These are phyloP conservation scores for Gandaritis pyraliata DNA, from an alignment of 2,888 invertebrate genomes.

Conservation along the genomic window DNA sequence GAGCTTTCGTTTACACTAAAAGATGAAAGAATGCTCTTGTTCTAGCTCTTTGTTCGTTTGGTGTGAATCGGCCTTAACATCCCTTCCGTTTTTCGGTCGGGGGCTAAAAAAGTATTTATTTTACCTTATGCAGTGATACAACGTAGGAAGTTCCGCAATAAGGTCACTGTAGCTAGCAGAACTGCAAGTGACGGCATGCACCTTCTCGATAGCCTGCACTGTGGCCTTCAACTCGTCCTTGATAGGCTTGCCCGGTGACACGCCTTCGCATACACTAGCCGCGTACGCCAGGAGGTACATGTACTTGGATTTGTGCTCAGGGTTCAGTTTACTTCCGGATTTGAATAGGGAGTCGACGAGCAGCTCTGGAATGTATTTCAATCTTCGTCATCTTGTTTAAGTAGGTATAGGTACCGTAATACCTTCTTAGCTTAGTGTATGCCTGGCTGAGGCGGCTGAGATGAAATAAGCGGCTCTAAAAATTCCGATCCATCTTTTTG, in stretches of 20 bases:
- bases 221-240: slow-evolving; percentile 97
- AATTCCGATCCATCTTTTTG: no score
- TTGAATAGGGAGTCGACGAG: slow-evolving; percentile 97
- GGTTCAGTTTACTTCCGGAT: slow-evolving; percentile 96
- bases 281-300: slow-evolving; percentile 97
- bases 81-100: no score
- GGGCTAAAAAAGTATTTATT: no score
- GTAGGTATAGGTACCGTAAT: no score
- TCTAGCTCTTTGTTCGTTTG: no score
- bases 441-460: no score
- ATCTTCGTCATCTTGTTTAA: not conserved
- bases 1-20: no score
- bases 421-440: no score
- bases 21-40: no score
- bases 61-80: no score
- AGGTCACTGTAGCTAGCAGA: slow-evolving; percentile 97
- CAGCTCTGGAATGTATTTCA: slow-evolving; percentile 86
- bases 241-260: slow-evolving; percentile 87
- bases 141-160: slow-evolving; percentile 94
- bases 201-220: slow-evolving; percentile 96
- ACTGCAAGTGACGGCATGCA: slow-evolving; percentile 93
- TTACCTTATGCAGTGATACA: slow-evolving; percentile 95
- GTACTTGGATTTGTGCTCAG: slow-evolving; percentile 98
- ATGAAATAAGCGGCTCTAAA: no score
- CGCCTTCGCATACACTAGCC: slow-evolving; percentile 94